Conservation (phyloP, 2,797 vertebrate genomes). For the Pempheris klunzingeri region DNA sequence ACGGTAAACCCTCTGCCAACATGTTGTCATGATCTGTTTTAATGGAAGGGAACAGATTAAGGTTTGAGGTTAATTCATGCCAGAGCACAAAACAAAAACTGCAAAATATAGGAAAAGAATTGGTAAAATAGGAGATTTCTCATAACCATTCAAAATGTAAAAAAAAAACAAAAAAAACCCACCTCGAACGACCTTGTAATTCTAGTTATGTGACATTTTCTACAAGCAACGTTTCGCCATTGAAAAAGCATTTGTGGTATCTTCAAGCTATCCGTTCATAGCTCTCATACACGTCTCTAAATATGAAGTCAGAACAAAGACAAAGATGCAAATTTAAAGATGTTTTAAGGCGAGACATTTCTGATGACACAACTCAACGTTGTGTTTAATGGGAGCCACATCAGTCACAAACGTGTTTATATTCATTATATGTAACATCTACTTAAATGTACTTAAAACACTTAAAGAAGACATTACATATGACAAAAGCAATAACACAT, state of each 20-base stretch:
- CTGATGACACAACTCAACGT: too few species aligned
- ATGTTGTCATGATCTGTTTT: conserved; percentile 19
- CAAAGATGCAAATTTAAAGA: neutral
- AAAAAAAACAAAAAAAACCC: too few species aligned
- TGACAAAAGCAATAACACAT: neutral
- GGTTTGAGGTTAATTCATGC: conserved; percentile 18
- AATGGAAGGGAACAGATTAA: neutral
- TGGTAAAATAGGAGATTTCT: neutral
- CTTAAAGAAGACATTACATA: neutral
- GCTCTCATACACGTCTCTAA: neutral
- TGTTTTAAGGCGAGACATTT: too few species aligned
- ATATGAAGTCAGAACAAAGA: neutral
- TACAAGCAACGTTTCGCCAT: neutral
- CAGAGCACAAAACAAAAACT: neutral
- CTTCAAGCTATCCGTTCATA: neutral
- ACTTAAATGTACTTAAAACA: neutral
- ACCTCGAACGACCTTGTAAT: too few species aligned
- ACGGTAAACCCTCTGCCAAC: conserved; percentile 14
- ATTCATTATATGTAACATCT: neutral
- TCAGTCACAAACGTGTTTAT: neutral
- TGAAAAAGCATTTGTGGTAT: neutral
- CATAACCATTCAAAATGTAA: neutral
- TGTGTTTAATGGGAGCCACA: neutral
- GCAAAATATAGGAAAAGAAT: neutral
- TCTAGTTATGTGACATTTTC: neutral